phyloP scores from a whole-genome alignment of 2,888 invertebrate species.

The Leptothorax acervorum region DNA sequence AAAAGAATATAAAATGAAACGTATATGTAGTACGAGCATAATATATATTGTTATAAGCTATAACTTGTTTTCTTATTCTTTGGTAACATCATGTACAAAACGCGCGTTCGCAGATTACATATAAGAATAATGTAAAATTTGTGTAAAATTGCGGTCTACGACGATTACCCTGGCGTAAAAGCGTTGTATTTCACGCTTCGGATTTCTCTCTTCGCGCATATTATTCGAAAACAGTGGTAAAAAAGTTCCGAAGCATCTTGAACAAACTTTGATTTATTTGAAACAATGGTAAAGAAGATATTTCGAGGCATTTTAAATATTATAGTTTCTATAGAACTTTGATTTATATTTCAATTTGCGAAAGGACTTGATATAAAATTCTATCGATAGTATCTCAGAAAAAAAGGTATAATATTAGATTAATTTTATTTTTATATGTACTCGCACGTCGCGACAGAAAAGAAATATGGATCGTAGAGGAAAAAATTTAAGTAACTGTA shows the following conservation, averaged over 20 bases:
- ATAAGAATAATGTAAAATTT: background rate
- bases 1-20: background rate
- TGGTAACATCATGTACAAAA: constrained; percentile 10
- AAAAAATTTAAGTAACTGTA: background rate
- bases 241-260: background rate
- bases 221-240: background rate
- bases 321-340: background rate
- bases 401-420: background rate
- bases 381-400: background rate
- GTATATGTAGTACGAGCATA: constrained; percentile 50
- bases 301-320: background rate
- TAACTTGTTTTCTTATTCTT: background rate
- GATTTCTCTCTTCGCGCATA: background rate
- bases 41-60: constrained; percentile 62
- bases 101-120: background rate
- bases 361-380: background rate
- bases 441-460: background rate
- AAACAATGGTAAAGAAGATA: background rate
- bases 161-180: background rate
- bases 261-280: background rate
- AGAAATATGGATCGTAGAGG: background rate
- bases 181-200: background rate
- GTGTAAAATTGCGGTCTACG: background rate
- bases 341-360: background rate
- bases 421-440: background rate